A percentile compares a stretch with the other conserved stretches of the same genome.
phyloP scores from a whole-genome alignment of 2,888 invertebrate species.

The Lapara coniferarum region DNA sequence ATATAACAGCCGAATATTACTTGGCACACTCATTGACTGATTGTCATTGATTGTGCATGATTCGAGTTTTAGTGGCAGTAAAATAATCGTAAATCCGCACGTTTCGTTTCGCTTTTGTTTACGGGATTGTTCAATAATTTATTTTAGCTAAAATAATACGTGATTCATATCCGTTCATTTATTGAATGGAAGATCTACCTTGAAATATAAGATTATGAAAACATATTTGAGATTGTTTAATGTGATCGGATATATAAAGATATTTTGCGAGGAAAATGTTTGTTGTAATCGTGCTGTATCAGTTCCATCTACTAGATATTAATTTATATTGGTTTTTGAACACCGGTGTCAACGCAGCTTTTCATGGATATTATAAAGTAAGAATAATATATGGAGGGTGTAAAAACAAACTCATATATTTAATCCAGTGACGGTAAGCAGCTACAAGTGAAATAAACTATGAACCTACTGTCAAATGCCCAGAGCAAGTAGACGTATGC shows the following conservation, averaged over 20 bases:
- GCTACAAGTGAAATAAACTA: too few species aligned
- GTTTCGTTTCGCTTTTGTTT: conserved; percentile 47
- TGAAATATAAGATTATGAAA: neutral
- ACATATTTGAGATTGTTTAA: neutral
- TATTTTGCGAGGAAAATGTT: neutral
- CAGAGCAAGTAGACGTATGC: neutral
- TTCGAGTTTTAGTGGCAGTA: conserved; percentile 52
- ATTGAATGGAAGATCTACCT: conserved; percentile 7
- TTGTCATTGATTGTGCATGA: conserved; percentile 58
- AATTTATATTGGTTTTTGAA: neutral
- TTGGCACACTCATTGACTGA: conserved; percentile 48
- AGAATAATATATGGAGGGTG: too few species aligned
- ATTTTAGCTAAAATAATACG: conserved; percentile 27
- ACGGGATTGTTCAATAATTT: conserved; percentile 41
- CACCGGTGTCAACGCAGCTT: neutral
- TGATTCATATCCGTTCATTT: conserved; percentile 27
- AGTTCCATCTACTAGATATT: neutral
- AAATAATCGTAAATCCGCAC: conserved; percentile 50
- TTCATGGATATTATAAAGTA: neutral
- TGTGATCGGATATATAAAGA: neutral
- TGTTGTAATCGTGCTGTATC: neutral
- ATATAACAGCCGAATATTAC: conserved; percentile 42
- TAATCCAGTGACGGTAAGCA: neutral
- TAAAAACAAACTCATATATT: neutral
- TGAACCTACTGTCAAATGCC: neutral